These are phyloP conservation scores for Hoplias malabaricus DNA, from an alignment of 2,113 vertebrate species.

Conservation along the genomic window DNA sequence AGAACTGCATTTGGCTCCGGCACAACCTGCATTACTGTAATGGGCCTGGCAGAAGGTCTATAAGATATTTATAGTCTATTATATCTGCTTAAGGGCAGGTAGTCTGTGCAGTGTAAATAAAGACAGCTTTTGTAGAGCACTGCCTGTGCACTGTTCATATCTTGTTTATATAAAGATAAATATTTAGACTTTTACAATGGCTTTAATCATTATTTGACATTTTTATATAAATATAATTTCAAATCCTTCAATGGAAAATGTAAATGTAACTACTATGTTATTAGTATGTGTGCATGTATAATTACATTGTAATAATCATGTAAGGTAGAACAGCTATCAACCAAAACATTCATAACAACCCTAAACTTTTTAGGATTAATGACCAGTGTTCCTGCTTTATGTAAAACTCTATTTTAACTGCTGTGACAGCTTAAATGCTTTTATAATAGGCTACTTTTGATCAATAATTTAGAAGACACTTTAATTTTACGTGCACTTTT, in stretches of 20 bases:
- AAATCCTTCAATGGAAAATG: too few species aligned
- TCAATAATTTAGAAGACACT: slow-evolving; percentile 29
- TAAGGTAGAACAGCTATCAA: too few species aligned
- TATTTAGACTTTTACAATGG: too few species aligned
- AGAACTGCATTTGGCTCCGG: slow-evolving; percentile 2
- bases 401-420: slow-evolving; percentile 9
- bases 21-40: slow-evolving; percentile 3
- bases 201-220: too few species aligned
- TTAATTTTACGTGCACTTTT: background rate
- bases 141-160: too few species aligned
- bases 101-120: background rate
- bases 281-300: too few species aligned
- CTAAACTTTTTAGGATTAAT: background rate
- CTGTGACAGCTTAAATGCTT: background rate
- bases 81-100: background rate
- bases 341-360: too few species aligned
- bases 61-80: background rate
- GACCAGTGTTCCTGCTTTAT: background rate
- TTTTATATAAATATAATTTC: too few species aligned
- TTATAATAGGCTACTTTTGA: slow-evolving; percentile 5
- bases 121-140: background rate
- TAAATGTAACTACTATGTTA: too few species aligned
- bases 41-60: slow-evolving; percentile 2
- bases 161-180: too few species aligned
- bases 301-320: too few species aligned